phyloP scores from a whole-genome alignment of 2,888 invertebrate species.

The Abrostola tripartita region DNA sequence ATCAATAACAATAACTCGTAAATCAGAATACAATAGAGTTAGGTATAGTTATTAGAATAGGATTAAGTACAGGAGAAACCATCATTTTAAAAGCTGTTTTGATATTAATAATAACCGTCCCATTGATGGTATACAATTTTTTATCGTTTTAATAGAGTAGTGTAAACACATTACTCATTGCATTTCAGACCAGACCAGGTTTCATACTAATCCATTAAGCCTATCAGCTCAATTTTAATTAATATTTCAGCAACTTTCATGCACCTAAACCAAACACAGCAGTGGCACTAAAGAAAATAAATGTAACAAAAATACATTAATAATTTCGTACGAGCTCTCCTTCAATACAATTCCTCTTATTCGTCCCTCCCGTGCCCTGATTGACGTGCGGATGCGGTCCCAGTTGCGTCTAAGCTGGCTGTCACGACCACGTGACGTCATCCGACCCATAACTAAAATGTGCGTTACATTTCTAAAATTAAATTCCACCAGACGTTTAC shows the following conservation, averaged over 20 bases:
- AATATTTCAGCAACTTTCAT: not conserved
- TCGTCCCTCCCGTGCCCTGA: slow-evolving; percentile 57
- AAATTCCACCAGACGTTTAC: slow-evolving; percentile 44
- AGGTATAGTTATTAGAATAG: too few species aligned
- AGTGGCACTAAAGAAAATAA: not conserved
- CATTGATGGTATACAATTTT: too few species aligned
- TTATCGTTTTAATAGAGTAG: too few species aligned
- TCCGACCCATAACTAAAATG: slow-evolving; percentile 59
- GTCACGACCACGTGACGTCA: slow-evolving; percentile 69
- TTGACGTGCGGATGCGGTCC: slow-evolving; percentile 65
- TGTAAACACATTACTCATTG: too few species aligned
- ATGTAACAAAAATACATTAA: slow-evolving; percentile 3
- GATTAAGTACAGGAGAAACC: too few species aligned
- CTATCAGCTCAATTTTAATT: not conserved
- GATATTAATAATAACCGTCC: too few species aligned
- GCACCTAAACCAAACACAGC: not conserved
- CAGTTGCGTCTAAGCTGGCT: slow-evolving; percentile 67
- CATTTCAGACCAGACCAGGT: too few species aligned
- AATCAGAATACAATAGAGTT: too few species aligned
- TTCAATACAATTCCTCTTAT: slow-evolving; percentile 40
- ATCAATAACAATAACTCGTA: too few species aligned
- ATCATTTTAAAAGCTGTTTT: too few species aligned
- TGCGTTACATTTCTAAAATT: slow-evolving; percentile 60
- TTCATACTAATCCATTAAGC: too few species aligned
- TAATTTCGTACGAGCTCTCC: slow-evolving; percentile 6